Evolutionary conservation across 2,888 invertebrate species (phyloP), one percentile per base, ranked within the genome.

Genomic region (Piscicola geometra): DNA sequence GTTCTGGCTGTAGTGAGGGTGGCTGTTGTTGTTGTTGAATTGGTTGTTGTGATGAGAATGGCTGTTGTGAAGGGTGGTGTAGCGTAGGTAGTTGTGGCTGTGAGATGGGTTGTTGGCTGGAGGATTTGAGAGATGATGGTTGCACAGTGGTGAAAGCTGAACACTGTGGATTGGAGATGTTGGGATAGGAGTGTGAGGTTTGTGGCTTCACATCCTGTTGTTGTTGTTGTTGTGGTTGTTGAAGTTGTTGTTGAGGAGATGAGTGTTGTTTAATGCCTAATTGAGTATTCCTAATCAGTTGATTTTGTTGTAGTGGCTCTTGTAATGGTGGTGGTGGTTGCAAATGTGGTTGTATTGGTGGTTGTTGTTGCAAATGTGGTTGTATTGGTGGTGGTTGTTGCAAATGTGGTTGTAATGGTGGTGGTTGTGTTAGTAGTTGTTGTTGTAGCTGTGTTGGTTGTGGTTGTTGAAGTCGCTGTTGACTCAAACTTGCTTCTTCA

Each of bases 71-170:
- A 9, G 12, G 68, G 3, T 67, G 68, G 12, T 67, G 68, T n/a
- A 28, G 15, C 5, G 35, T 3, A 9, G 15, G 68, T 15, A 28
- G 18, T 33, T 33, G 32, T 67, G 12, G 68, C 15, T 35, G 68
- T 5, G 33, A 33, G 3, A n/a, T 3, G 5, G 35, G 33, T 30
- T 33, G 68, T 28, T 33, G 35, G 41, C 5, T 33, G 18, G 30
- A 2, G 36, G 69, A 30, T 21, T 25, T 56, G 60, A 15, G 5
- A 32, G 35, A 0, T 69, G 41, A 35, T 36, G 69, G 69, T 47
- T 33, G 36, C 28, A 69, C 69, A 35, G 69, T 69, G 33, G 69
- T 41, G 47, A 69, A 71, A 32, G 71, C 71, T 30, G 71, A 71
- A 2, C 32, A 33, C 28, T 1, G 50, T 9, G 71, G 52, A 21